Evolutionary conservation across 1,140 invertebrate genomes (phyloP), one percentile per base, ranked within the genome.

Genomic region (Drosophila sp.): DNA sequence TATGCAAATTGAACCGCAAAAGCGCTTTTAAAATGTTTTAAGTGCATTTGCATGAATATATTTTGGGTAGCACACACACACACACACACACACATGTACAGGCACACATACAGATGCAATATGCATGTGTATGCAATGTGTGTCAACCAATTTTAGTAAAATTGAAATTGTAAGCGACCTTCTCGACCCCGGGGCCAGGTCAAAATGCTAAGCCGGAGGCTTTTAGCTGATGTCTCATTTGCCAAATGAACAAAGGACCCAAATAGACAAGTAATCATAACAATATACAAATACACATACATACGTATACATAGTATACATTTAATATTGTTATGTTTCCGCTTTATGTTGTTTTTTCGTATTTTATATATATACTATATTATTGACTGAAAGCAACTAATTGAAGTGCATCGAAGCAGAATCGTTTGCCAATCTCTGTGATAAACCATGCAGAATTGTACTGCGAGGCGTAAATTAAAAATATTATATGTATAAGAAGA

Each of bases 21-120:
- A 87, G 82, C 83, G 83, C 83, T 89, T 87, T 87, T 87, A 87
- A 87, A 87, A 87, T 87, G 83, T 87, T 87, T 87, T 87, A 87
- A 89, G 83, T 87, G 83, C 83, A 87, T 87, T 87, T 87, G 83
- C 83, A 87, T 89, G 79, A 87, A 72, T 66, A 87, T 89, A 82
- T 89, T 81, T 87, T 62, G 83, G 78, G 64, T 62, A 61, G 27
- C 58, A 43, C 38, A 54, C 46, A 61, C 40, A 66, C 25, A 72
- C 27, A 53, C 14, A 34, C 27, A 41, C 32, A 53, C 14, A 62
- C 14, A 72, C 25, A 27, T 5, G 11, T 25, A 50, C 36, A 53
- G 14, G 36, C 3, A 46, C 7, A 46, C 18, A 58, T 57, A 36
- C 40, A 65, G 21, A 50, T 25, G 50, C n/a, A n/a, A n/a, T 41